phyloP scores from a whole-genome alignment of 2,113 vertebrate genomes.

The Ctenomys sociabilis region DNA sequence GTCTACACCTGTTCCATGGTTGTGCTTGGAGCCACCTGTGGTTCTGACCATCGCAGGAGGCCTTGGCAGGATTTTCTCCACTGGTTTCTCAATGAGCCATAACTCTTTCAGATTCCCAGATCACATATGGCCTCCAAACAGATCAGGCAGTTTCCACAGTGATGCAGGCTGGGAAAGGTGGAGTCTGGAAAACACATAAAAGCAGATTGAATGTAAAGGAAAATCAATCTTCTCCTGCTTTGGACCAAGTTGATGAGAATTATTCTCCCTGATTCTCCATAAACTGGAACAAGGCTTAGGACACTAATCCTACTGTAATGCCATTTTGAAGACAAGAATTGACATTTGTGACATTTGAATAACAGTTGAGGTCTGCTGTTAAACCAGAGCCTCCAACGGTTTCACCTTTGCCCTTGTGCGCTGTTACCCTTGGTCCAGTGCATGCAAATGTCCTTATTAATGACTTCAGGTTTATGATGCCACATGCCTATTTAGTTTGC shows the following conservation, averaged over 20 bases:
- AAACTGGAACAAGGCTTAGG: conserved; percentile 82
- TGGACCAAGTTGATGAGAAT: conserved; percentile 79
- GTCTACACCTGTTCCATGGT: background rate
- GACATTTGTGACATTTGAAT: conserved; percentile 81
- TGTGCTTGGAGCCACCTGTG: background rate
- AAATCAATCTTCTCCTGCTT: conserved; percentile 80
- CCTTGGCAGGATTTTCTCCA: conserved; percentile 21
- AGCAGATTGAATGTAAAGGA: conserved; percentile 74
- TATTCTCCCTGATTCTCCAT: conserved; percentile 79
- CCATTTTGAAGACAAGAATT: conserved; percentile 79
- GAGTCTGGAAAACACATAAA: conserved; percentile 82
- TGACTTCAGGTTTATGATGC: conserved; percentile 49
- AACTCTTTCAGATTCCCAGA: conserved; percentile 76
- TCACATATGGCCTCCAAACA: conserved; percentile 69
- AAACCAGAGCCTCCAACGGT: conserved; percentile 77
- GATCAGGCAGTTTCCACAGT: conserved; percentile 64
- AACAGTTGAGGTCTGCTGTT: conserved; percentile 76
- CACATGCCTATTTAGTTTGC: conserved; percentile 2
- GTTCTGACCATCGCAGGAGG: conserved; percentile 13
- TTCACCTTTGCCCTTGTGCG: conserved; percentile 77
- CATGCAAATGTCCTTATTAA: conserved; percentile 66
- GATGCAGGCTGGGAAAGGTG: conserved; percentile 59
- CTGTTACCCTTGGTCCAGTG: conserved; percentile 61
- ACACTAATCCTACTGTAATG: conserved; percentile 81
- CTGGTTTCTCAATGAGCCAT: conserved; percentile 65